Percentiles rank a stretch among this genome's conserved stretches.
Evolutionary conservation across 2,888 invertebrate species (phyloP).

Genomic region (Acanthosoma haemorrhoidale): DNA sequence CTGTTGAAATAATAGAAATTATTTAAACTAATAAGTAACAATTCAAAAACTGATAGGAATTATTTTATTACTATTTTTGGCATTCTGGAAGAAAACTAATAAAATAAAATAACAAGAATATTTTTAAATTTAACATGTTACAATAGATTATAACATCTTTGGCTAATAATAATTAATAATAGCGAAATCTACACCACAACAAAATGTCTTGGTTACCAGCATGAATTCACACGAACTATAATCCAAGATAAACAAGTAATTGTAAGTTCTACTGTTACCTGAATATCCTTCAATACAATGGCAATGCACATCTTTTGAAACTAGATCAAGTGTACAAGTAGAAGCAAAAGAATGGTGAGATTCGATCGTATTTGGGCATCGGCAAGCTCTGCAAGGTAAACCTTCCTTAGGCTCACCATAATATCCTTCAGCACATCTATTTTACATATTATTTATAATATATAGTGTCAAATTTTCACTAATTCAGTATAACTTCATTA

Average conservation of each 20-base stretch:
- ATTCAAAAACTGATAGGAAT: too few species aligned
- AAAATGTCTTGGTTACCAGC: too few species aligned
- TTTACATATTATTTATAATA: constrained; percentile 10
- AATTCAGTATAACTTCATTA: background rate
- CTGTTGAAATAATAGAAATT: too few species aligned
- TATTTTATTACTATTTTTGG: too few species aligned
- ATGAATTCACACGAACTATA: too few species aligned
- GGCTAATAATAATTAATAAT: too few species aligned
- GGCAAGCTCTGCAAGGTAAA: constrained; percentile 88
- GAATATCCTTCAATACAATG: constrained; percentile 82
- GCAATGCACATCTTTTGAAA: constrained; percentile 83
- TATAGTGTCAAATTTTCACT: background rate
- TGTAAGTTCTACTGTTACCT: constrained; percentile 49
- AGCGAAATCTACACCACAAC: too few species aligned
- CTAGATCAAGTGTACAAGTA: constrained; percentile 76
- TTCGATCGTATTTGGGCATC: constrained; percentile 82
- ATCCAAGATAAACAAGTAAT: background rate
- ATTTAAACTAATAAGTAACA: too few species aligned
- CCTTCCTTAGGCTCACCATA: constrained; percentile 84
- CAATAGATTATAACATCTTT: too few species aligned
- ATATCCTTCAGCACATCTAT: constrained; percentile 76
- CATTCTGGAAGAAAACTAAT: too few species aligned
- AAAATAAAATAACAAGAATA: too few species aligned
- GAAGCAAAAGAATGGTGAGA: constrained; percentile 84
- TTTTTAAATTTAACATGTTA: too few species aligned